Conservation (phyloP, 2,113 vertebrate genomes). For the Leiothrix lutea region DNA sequence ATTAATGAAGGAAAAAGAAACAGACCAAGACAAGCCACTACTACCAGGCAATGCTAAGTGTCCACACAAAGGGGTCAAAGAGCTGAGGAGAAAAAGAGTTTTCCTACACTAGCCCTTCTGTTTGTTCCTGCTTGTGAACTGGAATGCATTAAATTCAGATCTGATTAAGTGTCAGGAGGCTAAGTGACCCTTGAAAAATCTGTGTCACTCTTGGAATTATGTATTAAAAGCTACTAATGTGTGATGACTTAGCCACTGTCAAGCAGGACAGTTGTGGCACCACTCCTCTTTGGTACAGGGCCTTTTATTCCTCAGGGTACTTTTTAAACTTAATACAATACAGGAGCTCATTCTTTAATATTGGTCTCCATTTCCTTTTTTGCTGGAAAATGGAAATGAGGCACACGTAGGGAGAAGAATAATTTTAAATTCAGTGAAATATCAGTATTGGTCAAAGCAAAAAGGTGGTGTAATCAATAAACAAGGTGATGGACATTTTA, state of each 20-base stretch:
- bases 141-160: not conserved
- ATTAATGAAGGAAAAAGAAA: not conserved
- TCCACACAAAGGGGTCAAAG: not conserved
- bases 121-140: not conserved
- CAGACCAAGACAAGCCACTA: not conserved
- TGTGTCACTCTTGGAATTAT: not conserved
- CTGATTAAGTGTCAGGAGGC: not conserved
- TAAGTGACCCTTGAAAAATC: not conserved
- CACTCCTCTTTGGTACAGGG: not conserved
- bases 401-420: not conserved
- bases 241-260: not conserved
- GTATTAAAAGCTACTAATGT: not conserved
- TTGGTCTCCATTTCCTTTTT: not conserved
- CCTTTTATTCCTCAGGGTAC: not conserved
- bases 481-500: not conserved
- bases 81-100: not conserved
- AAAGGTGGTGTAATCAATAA: not conserved
- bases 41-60: not conserved
- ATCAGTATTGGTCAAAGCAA: not conserved
- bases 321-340: not conserved
- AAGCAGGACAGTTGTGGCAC: not conserved
- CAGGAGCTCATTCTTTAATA: not conserved
- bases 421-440: not conserved
- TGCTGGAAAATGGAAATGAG: not conserved
- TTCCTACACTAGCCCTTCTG: not conserved